A percentile compares a stretch with the other conserved stretches of the same genome.
phyloP scores from a whole-genome alignment of 2,113 vertebrate species.

The Ploceus nigricollis region DNA sequence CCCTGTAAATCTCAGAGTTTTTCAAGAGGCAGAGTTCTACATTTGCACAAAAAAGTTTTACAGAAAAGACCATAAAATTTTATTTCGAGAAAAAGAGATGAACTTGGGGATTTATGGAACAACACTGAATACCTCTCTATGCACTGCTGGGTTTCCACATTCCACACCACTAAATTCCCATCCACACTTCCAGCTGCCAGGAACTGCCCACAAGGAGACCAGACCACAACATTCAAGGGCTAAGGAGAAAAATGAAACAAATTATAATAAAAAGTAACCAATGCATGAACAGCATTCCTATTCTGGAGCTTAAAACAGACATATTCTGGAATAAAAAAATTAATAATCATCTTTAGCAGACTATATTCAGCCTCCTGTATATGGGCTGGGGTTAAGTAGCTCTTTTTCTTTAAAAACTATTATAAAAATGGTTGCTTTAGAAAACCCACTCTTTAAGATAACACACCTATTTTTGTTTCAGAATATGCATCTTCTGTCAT shows the following conservation, averaged over 20 bases:
- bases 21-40: neutral
- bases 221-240: slow-evolving; percentile 86
- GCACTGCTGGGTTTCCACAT: slow-evolving; percentile 80
- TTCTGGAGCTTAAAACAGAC: neutral
- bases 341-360: neutral
- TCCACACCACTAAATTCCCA: slow-evolving; percentile 85
- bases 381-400: neutral
- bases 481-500: neutral
- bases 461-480: neutral
- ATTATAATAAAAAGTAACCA: neutral
- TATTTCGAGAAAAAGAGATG: neutral
- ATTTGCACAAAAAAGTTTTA: neutral
- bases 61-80: neutral
- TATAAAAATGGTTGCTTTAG: neutral
- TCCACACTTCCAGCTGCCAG: slow-evolving; percentile 86
- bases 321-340: neutral
- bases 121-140: slow-evolving; percentile 82
- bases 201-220: slow-evolving; percentile 89
- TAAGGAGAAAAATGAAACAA: slow-evolving; percentile 40
- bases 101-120: neutral
- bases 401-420: neutral
- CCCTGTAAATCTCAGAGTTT: neutral
- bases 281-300: neutral
- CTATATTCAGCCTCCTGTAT: neutral
- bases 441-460: neutral